Evolutionary conservation across 2,797 vertebrate genomes (phyloP).

Genomic region (Ispidina picta): DNA sequence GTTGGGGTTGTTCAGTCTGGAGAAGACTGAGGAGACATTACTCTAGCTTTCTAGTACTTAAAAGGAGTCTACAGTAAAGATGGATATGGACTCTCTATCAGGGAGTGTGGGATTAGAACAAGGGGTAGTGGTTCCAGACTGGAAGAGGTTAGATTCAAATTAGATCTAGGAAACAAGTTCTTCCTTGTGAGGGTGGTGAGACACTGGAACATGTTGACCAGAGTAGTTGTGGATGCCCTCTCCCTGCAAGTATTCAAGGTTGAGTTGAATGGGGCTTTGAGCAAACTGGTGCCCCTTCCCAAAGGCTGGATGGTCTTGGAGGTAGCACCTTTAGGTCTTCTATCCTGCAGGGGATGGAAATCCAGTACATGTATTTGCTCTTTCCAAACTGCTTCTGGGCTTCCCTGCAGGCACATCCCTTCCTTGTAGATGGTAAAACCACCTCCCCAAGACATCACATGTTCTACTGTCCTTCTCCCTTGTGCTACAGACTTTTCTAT

Average conservation of each 20-base stretch:
- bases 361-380: fast-evolving
- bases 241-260: not conserved
- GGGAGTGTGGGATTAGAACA: not conserved
- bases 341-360: not conserved
- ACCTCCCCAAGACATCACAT: not conserved
- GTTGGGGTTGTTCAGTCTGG: not conserved
- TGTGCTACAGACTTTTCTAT: not conserved
- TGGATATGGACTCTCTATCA: no score
- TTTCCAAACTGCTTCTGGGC: not conserved
- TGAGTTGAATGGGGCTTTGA: not conserved
- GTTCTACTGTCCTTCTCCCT: not conserved
- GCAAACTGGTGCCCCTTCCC: not conserved
- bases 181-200: not conserved
- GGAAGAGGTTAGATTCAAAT: not conserved
- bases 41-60: not conserved
- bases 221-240: not conserved
- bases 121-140: not conserved
- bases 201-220: not conserved
- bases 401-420: not conserved
- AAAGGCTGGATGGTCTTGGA: not conserved
- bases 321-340: not conserved
- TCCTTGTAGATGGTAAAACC: not conserved
- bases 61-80: not conserved
- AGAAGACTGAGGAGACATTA: not conserved
- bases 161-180: not conserved